Conservation (phyloP, 2,113 vertebrate species). For the Indicator indicator region DNA sequence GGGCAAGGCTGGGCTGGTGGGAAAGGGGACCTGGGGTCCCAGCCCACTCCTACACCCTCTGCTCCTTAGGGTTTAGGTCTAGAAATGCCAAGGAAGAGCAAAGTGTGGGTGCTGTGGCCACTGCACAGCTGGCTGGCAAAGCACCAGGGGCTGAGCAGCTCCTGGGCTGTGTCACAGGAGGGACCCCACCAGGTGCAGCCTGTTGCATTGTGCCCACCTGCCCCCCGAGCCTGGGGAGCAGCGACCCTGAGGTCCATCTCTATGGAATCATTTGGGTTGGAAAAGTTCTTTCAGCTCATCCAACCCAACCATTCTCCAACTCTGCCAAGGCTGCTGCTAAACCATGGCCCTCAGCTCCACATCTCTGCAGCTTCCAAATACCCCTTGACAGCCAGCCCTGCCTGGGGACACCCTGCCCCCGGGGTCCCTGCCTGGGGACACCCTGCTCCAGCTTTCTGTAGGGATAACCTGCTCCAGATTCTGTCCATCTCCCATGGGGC, state of each 20-base stretch:
- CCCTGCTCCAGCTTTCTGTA: neutral
- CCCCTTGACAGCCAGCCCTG: neutral
- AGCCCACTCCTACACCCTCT: neutral
- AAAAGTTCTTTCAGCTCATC: too few species aligned
- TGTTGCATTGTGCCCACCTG: neutral
- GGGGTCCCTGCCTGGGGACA: neutral
- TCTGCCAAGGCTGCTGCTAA: too few species aligned
- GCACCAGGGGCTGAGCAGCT: too few species aligned
- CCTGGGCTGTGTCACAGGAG: neutral
- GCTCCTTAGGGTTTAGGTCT: neutral
- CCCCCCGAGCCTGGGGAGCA: neutral
- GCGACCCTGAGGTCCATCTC: neutral
- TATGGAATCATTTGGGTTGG: too few species aligned
- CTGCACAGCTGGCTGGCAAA: neutral
- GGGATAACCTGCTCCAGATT: neutral
- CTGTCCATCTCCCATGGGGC: fast-evolving
- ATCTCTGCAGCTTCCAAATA: neutral
- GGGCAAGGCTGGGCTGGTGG: fast-evolving
- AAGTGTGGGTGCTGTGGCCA: fast-evolving
- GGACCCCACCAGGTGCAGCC: neutral
- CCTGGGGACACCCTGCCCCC: neutral
- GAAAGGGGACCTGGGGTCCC: neutral
- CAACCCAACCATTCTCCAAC: too few species aligned
- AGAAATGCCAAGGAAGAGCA: neutral
- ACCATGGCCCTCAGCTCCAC: too few species aligned